Base-by-base conservation (phyloP, 2,113 vertebrate species). In the Cheirogaleus medius region DNA sequence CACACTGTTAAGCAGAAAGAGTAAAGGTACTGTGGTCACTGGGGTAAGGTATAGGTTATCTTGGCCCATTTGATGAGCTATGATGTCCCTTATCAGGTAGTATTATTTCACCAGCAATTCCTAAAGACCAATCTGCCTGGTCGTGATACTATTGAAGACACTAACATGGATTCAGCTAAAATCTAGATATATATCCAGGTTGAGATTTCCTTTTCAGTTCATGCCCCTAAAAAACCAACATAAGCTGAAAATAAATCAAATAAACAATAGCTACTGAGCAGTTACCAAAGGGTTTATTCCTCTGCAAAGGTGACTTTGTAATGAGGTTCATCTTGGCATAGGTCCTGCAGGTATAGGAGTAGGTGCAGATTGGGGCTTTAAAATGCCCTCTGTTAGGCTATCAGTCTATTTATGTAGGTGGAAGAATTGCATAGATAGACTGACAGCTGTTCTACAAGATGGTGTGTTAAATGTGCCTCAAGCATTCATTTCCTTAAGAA, bases 141-240 rank as follows among this genome's bases (percentile, higher is more conserved):
- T 37, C 23, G 11, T 13, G 23, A 29, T 37, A 6, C 20, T 49
- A 8, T 52, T 82, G 7, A n/a, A 69, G 47, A 85, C 15, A 34
- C 12, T 87, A 44, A 52, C 21, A 39, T 8, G n/a, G 11, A 47
- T 93, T 60, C 49, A 58, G 20, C 11, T 78, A n/a, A 90, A 69
- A 78, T 15, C 25, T 47, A 82, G 15, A 3, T 71, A 34, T 63
- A 23, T 23, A n/a, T 23, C 25, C 58, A 74, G 10, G 15, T 25
- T 87, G 49, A 69, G 15, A 82, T 87, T 68, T 64, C 44, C 80
- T 94, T 92, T 87, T 5, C 21, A 78, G 34, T 77, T 87, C n/a
- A 37, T 34, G 47, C 1, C 7, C 25, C 7, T 63, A 69, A 76
- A 8, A 14, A 15, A 52, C n/a, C n/a, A 25, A 84, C 42, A 34